Conservation (phyloP, 2,888 invertebrate genomes). For the Eupelmus urozonus region DNA sequence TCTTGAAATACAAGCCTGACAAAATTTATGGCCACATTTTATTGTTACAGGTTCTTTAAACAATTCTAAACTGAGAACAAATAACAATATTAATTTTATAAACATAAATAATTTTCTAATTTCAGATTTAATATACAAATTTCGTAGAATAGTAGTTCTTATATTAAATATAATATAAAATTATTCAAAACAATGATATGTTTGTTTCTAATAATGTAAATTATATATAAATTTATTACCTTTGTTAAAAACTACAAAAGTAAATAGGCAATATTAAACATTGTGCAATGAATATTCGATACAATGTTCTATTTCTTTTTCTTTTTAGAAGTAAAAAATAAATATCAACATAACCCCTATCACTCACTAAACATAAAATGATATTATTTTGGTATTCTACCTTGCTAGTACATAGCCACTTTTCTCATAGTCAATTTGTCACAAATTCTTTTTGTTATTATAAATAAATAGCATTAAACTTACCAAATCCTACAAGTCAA, state of each 20-base stretch:
- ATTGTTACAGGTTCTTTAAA: constrained; percentile 64
- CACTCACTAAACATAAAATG: neutral
- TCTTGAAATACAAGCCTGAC: constrained; percentile 64
- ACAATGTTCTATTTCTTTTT: no score
- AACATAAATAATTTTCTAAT: neutral
- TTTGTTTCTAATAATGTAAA: neutral
- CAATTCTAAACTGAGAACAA: constrained; percentile 63
- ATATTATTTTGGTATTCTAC: neutral
- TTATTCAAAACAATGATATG: no score
- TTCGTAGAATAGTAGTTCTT: no score
- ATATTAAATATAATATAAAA: no score
- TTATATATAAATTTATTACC: neutral
- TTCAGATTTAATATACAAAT: no score
- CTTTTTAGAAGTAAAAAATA: neutral
- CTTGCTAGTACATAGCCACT: no score
- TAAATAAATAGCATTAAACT: constrained; percentile 30
- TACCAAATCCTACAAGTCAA: constrained; percentile 65
- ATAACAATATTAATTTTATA: constrained; percentile 5
- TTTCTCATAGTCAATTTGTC: no score
- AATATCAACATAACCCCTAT: neutral
- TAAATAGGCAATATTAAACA: no score
- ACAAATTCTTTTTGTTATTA: constrained; percentile 1
- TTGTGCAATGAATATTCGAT: no score
- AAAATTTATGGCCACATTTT: constrained; percentile 68
- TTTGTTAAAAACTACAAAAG: no score